A percentile compares a stretch with the other conserved stretches of the same genome.
Conservation (phyloP, 2,113 vertebrate species). For the human region GRCh38 chr2:181755501-181756000, state of each 20-base stretch:
- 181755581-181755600: constrained; percentile 35
- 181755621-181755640: not conserved
- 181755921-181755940: not conserved
- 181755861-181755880: not conserved
- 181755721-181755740: constrained; percentile 10
- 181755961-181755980: not conserved
- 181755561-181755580: not conserved
- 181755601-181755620: constrained; percentile 5
- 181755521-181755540: not conserved
- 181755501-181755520: not conserved
- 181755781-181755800: not conserved
- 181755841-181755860: constrained; percentile 9
- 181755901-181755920: constrained; percentile 14
- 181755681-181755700: constrained; percentile 15
- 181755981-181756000: not conserved
- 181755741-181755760: not conserved
- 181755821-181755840: constrained; percentile 21
- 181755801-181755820: constrained; percentile 24
- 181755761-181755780: constrained; percentile 53
- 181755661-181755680: constrained; percentile 37
- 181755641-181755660: not conserved
- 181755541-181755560: not conserved
- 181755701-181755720: constrained; percentile 28
- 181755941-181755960: not conserved
- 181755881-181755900: constrained; percentile 38